These are phyloP conservation scores for Nebria salina DNA, from an alignment of 2,888 invertebrate species.

Conservation along the genomic window DNA sequence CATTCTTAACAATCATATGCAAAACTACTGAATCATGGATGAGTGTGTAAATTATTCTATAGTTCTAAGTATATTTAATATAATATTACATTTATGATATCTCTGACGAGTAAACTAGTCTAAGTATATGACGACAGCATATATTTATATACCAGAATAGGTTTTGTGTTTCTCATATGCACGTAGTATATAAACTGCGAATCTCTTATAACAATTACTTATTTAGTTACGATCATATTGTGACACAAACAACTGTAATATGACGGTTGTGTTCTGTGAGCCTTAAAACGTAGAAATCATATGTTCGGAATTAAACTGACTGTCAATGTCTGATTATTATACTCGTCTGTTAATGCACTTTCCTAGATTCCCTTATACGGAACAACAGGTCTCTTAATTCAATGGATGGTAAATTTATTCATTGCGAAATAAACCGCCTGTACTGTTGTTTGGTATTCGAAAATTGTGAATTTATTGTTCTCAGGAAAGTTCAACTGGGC, in stretches of 20 bases:
- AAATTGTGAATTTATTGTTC: not conserved
- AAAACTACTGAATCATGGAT: no score
- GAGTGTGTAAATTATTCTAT: no score
- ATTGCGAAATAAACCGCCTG: not conserved
- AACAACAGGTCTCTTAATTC: not conserved
- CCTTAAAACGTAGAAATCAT: not conserved
- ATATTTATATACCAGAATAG: not conserved
- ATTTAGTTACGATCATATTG: not conserved
- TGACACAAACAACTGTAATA: not conserved
- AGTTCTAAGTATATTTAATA: no score
- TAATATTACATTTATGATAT: no score
- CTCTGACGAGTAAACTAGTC: not conserved
- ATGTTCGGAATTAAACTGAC: not conserved
- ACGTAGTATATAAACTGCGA: not conserved
- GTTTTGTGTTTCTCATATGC: not conserved
- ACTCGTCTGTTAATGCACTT: not conserved
- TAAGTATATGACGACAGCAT: not conserved
- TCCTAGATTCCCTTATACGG: not conserved
- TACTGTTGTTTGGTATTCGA: not conserved
- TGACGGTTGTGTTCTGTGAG: not conserved
- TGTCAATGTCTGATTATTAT: not conserved
- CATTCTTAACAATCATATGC: no score
- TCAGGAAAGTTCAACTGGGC: no score
- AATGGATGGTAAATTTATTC: not conserved
- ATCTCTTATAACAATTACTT: slow-evolving; percentile 1